Percentiles rank a stretch among this genome's conserved stretches.
These are phyloP conservation scores for Oxyscelio sp. DNA, from an alignment of 2,888 invertebrate species.

Conservation along the genomic window DNA sequence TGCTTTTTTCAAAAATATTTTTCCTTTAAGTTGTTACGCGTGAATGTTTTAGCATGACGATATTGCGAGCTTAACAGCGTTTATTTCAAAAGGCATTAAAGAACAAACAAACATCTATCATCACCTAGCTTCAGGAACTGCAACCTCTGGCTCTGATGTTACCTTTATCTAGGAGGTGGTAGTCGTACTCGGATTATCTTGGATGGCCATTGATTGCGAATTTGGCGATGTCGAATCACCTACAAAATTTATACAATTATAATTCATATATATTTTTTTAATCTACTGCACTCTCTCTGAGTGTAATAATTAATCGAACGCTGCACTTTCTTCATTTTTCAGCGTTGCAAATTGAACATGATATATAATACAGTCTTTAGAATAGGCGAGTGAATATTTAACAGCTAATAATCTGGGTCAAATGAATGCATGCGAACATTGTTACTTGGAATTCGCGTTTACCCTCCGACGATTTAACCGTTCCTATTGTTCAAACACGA, in stretches of 20 bases:
- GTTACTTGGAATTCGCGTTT: conserved; percentile 45
- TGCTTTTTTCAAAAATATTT: conserved; percentile 53
- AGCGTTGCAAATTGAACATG: not conserved
- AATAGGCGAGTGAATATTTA: conserved; percentile 35
- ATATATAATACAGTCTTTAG: not conserved
- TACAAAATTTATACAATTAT: conserved; percentile 20
- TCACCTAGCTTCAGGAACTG: conserved; percentile 87
- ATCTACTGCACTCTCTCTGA: too few species aligned
- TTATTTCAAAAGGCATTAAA: conserved; percentile 73
- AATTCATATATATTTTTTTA: too few species aligned
- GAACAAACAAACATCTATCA: conserved; percentile 83
- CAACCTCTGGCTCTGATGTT: conserved; percentile 83
- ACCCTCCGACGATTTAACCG: conserved; percentile 25
- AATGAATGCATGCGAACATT: conserved; percentile 42
- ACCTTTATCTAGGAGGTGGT: conserved; percentile 76
- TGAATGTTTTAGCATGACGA: conserved; percentile 54
- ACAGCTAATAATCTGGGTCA: conserved; percentile 52
- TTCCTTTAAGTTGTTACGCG: conserved; percentile 43
- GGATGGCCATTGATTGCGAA: conserved; percentile 86
- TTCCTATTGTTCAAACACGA: conserved; percentile 45
- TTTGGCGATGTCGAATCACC: conserved; percentile 86
- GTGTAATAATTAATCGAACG: too few species aligned
- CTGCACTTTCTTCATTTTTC: too few species aligned
- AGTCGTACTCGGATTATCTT: conserved; percentile 85
- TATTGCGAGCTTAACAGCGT: conserved; percentile 72